Evolutionary conservation across 2,797 vertebrate species (phyloP), one percentile per base, ranked within the genome.

Genomic region (Pseudochirops cupreus): DNA sequence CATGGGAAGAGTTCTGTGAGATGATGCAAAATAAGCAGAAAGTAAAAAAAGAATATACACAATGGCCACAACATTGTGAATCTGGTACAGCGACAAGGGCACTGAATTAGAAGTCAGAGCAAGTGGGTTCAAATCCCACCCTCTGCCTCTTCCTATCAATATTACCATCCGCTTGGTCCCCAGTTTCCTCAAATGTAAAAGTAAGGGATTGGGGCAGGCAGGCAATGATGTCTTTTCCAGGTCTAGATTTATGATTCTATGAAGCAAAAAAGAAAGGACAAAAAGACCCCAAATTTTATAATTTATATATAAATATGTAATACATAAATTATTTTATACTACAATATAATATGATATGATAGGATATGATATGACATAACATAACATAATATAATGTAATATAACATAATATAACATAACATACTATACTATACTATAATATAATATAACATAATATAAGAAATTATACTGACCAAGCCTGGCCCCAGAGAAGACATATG

Each of bases 121-220:
- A 67, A 67, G 33, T 67, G 14, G 33, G 26, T n/a, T 67, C 62
- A 67, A n/a, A 67, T 67, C 33, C 33, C n/a, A n/a, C 14, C 5
- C 1, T 67, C 62, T 67, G 33, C 14, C 31, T 62, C 12, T 18
- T 5, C 56, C 5, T 96, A 2, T 11, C 16, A 96, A 62, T 14
- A 0, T 52, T 53, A 39, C n/a, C 21, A 14, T 56, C 93, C 82
- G 91, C 58, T 6, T 50, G 33, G 94, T n/a, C 24, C 59, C 67
- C 58, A 39, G 56, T 94, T 95, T 96, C 82, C 39, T 24, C 62
- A 92, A 74, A 92, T 92, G 53, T 54, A 91, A 92, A 95, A 95
- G 14, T 29, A n/a, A 46, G 56, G 4, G 92, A 53, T 92, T 95
- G 93, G 12, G 91, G 33, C 24, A 46, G 31, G 21, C 39, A 9